A percentile compares a stretch with the other conserved stretches of the same genome.
These are phyloP conservation scores for Falco cherrug DNA, from an alignment of 2,797 vertebrate genomes.

Conservation along the genomic window DNA sequence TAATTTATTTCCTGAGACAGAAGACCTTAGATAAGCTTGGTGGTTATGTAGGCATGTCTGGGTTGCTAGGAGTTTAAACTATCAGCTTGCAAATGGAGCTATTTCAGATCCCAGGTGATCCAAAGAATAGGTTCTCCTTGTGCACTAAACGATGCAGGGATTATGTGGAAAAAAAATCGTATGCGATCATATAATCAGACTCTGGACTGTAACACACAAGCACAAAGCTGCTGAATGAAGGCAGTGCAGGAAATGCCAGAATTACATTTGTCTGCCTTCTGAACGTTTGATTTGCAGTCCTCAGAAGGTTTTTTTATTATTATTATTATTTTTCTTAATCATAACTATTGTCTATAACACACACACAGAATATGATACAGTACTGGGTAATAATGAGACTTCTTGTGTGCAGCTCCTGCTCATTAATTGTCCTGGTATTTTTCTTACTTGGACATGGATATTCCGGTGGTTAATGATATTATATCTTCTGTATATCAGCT, in stretches of 20 bases:
- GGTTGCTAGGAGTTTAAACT: constrained; percentile 62
- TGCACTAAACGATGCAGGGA: constrained; percentile 19
- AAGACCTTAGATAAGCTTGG: constrained; percentile 48
- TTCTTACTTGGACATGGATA: neutral
- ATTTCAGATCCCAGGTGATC: constrained; percentile 66
- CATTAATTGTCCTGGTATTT: neutral
- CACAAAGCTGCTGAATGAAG: neutral
- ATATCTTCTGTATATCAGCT: constrained; percentile 7
- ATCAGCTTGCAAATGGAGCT: constrained; percentile 58
- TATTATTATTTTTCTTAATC: neutral
- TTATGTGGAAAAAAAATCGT: neutral
- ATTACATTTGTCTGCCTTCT: neutral
- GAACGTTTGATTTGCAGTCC: neutral
- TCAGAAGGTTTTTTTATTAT: neutral
- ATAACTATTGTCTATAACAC: neutral
- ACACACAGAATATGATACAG: neutral
- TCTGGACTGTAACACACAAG: neutral
- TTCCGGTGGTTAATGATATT: constrained; percentile 26
- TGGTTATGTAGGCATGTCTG: constrained; percentile 51
- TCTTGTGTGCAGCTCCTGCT: neutral
- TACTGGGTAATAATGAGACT: neutral
- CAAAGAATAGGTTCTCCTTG: constrained; percentile 40
- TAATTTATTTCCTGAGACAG: constrained; percentile 49
- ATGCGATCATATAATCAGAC: neutral
- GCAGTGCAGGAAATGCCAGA: neutral